Conservation (phyloP, 2,113 vertebrate species). For the Alethe castanea region DNA sequence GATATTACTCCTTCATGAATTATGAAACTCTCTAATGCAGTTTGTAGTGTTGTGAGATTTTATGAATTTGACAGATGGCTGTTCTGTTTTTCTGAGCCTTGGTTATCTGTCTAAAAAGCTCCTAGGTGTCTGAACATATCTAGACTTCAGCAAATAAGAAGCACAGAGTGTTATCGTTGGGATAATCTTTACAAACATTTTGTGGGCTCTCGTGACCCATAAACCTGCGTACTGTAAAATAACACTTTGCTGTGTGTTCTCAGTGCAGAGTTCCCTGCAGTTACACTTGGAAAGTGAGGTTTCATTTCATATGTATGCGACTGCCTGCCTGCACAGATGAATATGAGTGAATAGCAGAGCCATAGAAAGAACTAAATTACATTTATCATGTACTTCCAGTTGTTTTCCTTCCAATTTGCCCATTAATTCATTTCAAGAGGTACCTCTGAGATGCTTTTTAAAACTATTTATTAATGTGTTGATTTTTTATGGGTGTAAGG, state of each 20-base stretch:
- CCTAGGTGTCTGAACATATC: background rate
- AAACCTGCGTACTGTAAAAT: background rate
- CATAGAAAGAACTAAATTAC: background rate
- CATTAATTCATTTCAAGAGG: background rate
- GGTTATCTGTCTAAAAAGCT: background rate
- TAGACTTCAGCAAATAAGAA: constrained; percentile 21
- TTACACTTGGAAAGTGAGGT: background rate
- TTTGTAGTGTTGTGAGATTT: background rate
- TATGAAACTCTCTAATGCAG: constrained; percentile 20
- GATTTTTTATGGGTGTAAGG: background rate
- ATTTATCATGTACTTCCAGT: background rate
- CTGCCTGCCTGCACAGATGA: background rate
- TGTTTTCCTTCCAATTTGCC: background rate
- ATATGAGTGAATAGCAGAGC: background rate
- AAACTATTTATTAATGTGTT: background rate
- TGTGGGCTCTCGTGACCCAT: background rate
- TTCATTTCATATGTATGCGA: background rate
- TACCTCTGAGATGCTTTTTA: background rate
- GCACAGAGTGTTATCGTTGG: background rate
- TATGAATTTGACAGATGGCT: constrained; percentile 14
- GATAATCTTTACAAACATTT: background rate
- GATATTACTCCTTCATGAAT: constrained; percentile 34
- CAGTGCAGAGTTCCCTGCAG: background rate
- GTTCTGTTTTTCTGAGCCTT: constrained; percentile 1
- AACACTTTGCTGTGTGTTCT: background rate